phyloP scores from a whole-genome alignment of 2,113 vertebrate genomes.

The Craseonycteris thonglongyai region DNA sequence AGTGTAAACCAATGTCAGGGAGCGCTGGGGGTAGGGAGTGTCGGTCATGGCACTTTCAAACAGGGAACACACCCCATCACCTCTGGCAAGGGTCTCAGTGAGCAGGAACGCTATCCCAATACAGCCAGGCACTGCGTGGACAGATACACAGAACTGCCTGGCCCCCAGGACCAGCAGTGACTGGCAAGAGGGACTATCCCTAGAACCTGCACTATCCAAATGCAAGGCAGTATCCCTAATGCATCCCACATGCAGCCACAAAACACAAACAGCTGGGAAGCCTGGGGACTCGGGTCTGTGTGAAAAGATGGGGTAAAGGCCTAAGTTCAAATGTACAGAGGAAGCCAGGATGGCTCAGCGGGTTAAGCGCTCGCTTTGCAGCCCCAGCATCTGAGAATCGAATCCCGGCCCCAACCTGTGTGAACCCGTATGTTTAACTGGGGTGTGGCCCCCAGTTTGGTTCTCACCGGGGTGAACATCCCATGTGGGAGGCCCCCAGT shows the following conservation, averaged over 20 bases:
- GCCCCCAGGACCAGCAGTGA: background rate
- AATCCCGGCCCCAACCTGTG: too few relatives aligned
- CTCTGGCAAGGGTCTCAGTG: background rate
- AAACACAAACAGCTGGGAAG: background rate
- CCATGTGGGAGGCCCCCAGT: too few relatives aligned
- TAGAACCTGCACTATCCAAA: background rate
- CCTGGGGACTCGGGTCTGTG: background rate
- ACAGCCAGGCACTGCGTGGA: background rate
- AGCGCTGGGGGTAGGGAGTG: fast-evolving
- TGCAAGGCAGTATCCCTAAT: background rate
- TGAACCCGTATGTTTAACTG: too few relatives aligned
- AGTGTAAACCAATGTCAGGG: background rate
- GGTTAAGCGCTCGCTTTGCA: too few relatives aligned
- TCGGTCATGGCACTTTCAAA: background rate
- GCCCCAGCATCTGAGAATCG: too few relatives aligned
- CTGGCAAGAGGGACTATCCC: background rate
- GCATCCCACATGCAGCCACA: background rate
- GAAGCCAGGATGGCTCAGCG: too few relatives aligned
- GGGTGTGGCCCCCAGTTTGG: too few relatives aligned
- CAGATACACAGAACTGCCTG: background rate
- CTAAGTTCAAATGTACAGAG: background rate
- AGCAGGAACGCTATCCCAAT: background rate
- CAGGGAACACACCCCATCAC: background rate
- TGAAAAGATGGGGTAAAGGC: background rate
- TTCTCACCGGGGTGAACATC: too few relatives aligned